Percentiles rank a stretch among this genome's conserved stretches.
Evolutionary conservation across 2,797 vertebrate genomes (phyloP).

Genomic region (Scarus forsteni): DNA sequence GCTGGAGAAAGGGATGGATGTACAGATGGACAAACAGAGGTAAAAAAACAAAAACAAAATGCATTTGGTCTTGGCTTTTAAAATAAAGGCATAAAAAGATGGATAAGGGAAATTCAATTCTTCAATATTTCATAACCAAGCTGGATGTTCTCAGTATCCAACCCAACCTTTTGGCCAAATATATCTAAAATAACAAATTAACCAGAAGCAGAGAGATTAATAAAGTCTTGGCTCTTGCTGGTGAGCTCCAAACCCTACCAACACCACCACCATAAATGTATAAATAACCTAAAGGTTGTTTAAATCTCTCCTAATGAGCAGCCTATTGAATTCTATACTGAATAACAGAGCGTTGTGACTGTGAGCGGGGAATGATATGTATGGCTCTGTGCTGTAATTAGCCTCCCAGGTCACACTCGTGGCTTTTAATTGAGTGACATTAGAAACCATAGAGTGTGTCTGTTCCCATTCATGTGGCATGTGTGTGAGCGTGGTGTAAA

Average conservation of each 20-base stretch:
- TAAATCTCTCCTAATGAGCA: conserved; percentile 3
- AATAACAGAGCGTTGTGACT: neutral
- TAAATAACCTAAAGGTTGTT: neutral
- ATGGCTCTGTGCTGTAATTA: conserved; percentile 37
- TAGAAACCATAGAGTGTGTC: conserved; percentile 13
- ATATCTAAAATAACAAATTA: no score
- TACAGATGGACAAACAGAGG: no score
- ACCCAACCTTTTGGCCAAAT: no score
- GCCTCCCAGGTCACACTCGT: conserved; percentile 16
- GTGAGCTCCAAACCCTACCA: neutral
- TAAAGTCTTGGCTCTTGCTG: neutral
- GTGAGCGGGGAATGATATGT: conserved; percentile 13
- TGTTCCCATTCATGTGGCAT: neutral
- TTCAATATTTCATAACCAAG: no score
- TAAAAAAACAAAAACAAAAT: no score
- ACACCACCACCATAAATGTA: neutral
- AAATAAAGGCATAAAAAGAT: no score
- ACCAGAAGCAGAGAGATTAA: neutral
- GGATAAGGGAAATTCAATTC: no score
- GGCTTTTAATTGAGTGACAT: conserved; percentile 31
- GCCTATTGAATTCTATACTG: conserved; percentile 7
- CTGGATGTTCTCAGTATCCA: no score
- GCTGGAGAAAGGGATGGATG: no score
- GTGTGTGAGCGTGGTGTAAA: conserved; percentile 17
- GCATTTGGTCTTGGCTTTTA: no score